These are phyloP conservation scores for Ligdia adustata DNA, from an alignment of 2,888 invertebrate species.

Conservation along the genomic window DNA sequence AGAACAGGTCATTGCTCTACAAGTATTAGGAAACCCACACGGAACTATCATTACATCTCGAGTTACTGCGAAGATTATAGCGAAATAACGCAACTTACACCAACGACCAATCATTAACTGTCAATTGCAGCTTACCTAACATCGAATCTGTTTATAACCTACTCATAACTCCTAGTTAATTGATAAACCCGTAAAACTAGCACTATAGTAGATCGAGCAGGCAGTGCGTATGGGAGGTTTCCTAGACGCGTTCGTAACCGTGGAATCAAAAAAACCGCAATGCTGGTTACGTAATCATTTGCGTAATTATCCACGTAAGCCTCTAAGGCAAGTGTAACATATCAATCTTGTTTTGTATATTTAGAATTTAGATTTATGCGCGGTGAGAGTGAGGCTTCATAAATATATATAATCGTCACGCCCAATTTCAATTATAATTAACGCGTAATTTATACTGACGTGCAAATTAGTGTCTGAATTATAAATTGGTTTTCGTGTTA, in stretches of 20 bases:
- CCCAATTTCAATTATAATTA: slow-evolving; percentile 8
- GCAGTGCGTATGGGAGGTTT: slow-evolving; percentile 5
- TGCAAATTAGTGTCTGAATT: neutral
- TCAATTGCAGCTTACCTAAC: slow-evolving; percentile 4
- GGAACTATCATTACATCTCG: neutral
- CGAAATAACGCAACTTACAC: neutral
- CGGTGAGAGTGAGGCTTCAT: slow-evolving; percentile 12
- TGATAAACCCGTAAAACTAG: slow-evolving; percentile 5
- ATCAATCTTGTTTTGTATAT: slow-evolving; percentile 34
- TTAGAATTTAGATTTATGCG: slow-evolving; percentile 20
- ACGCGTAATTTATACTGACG: slow-evolving; percentile 3
- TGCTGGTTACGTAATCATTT: slow-evolving; percentile 47
- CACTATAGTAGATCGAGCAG: neutral
- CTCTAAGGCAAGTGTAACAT: slow-evolving; percentile 31
- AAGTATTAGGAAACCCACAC: slow-evolving; percentile 4
- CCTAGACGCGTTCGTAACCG: slow-evolving; percentile 44
- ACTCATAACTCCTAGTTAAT: slow-evolving; percentile 13
- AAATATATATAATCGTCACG: slow-evolving; percentile 3
- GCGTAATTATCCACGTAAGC: slow-evolving; percentile 32
- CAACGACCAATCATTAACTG: neutral
- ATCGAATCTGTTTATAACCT: slow-evolving; percentile 5
- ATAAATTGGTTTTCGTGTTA: neutral
- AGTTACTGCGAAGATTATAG: slow-evolving; percentile 3
- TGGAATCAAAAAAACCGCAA: slow-evolving; percentile 47
- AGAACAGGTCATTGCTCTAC: slow-evolving; percentile 17